These are phyloP conservation scores for Perdita meconis DNA, from an alignment of 2,888 invertebrate genomes.

Conservation along the genomic window DNA sequence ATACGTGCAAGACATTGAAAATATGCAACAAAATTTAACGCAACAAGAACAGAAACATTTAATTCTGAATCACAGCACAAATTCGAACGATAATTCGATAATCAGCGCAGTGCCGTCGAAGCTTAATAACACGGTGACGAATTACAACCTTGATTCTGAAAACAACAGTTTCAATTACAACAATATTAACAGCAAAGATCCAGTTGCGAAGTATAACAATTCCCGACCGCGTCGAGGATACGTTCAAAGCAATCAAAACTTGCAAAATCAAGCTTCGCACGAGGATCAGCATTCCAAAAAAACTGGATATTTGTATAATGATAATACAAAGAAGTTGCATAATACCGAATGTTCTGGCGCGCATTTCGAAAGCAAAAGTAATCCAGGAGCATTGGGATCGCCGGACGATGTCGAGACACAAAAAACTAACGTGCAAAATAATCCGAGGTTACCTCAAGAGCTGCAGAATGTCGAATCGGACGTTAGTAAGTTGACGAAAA, in stretches of 20 bases:
- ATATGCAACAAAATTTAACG: constrained; percentile 84
- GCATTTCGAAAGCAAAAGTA: constrained; percentile 56
- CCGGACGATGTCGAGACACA: constrained; percentile 64
- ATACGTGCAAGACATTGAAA: constrained; percentile 85
- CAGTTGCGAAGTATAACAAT: constrained; percentile 69
- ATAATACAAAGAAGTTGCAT: constrained; percentile 52
- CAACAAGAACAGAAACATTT: constrained; percentile 79
- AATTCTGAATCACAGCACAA: constrained; percentile 68
- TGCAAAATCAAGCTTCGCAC: constrained; percentile 48
- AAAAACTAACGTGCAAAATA: constrained; percentile 47
- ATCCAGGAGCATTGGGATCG: constrained; percentile 43
- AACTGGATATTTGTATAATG: constrained; percentile 59
- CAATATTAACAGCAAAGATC: constrained; percentile 67
- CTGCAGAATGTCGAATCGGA: constrained; percentile 62
- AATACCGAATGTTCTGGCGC: constrained; percentile 40
- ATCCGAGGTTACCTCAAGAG: constrained; percentile 57
- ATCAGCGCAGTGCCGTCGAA: constrained; percentile 67
- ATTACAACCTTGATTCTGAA: constrained; percentile 65
- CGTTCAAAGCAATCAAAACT: constrained; percentile 67
- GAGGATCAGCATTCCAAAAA: constrained; percentile 75
- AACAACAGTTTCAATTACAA: constrained; percentile 68
- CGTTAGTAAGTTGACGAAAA: constrained; percentile 57
- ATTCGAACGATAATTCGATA: constrained; percentile 66
- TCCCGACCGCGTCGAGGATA: constrained; percentile 74
- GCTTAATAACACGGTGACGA: constrained; percentile 63